Conservation (phyloP, 2,888 invertebrate genomes). For the Dicycla oo region DNA sequence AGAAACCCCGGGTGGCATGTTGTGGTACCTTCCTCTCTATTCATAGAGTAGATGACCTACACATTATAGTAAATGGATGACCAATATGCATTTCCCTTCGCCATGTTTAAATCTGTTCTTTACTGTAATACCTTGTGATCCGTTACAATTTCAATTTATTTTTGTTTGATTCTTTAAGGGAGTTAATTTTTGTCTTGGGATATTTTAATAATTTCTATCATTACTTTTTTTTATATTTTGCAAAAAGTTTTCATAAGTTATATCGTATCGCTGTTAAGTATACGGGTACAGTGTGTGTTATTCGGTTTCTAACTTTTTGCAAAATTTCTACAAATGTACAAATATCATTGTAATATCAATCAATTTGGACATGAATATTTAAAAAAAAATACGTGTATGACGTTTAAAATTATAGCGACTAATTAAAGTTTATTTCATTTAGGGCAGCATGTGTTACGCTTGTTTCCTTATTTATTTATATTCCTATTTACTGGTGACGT, state of each 20-base stretch:
- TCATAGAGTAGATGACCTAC: slow-evolving; percentile 82
- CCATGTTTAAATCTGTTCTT: slow-evolving; percentile 72
- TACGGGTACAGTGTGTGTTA: slow-evolving; percentile 2
- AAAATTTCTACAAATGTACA: slow-evolving; percentile 56
- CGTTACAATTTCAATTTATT: slow-evolving; percentile 53
- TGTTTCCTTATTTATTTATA: slow-evolving; percentile 82
- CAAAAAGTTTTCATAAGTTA: slow-evolving; percentile 54
- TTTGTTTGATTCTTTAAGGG: slow-evolving; percentile 48
- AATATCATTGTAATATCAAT: slow-evolving; percentile 47
- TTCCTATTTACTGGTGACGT: slow-evolving; percentile 79
- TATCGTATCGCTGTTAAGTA: slow-evolving; percentile 1
- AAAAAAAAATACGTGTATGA: slow-evolving; percentile 26
- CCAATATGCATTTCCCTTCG: slow-evolving; percentile 80
- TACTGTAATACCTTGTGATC: slow-evolving; percentile 62
- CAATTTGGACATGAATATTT: slow-evolving; percentile 42
- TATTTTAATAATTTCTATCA: slow-evolving; percentile 55
- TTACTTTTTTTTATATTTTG: slow-evolving; percentile 58
- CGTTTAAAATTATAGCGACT: slow-evolving; percentile 44
- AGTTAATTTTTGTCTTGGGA: slow-evolving; percentile 49
- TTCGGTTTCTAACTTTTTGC: slow-evolving; percentile 54
- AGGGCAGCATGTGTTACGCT: slow-evolving; percentile 85
- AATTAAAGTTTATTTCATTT: slow-evolving; percentile 72
- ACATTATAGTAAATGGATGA: slow-evolving; percentile 80
- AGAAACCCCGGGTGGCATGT: slow-evolving; percentile 69
- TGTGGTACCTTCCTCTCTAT: slow-evolving; percentile 71